These are phyloP conservation scores for Drosophila parvula DNA, from an alignment of 1,140 invertebrate genomes.

Conservation along the genomic window DNA sequence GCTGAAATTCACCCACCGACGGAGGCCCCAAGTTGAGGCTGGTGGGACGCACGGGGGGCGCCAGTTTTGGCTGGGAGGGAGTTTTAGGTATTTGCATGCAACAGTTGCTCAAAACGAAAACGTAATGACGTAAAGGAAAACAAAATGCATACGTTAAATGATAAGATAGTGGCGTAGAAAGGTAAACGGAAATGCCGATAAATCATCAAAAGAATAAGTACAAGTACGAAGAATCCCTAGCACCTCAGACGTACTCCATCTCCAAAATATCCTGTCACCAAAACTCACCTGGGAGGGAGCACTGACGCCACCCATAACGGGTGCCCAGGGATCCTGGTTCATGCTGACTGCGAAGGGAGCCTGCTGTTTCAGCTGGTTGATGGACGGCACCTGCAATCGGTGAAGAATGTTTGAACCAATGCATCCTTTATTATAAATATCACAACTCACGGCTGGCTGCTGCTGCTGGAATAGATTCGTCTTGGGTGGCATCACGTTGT, in stretches of 20 bases:
- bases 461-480: constrained; percentile 84
- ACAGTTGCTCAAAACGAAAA: constrained; percentile 51
- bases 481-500: constrained; percentile 81
- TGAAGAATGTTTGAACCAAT: background rate
- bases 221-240: constrained; percentile 40
- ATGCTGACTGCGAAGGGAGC: constrained; percentile 83
- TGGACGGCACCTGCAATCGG: constrained; percentile 83
- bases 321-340: constrained; percentile 84
- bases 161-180: constrained; percentile 44
- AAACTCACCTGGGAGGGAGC: constrained; percentile 74
- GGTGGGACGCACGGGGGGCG: constrained; percentile 61
- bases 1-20: constrained; percentile 56
- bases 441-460: constrained; percentile 78
- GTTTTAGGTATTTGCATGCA: constrained; percentile 56
- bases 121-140: constrained; percentile 40
- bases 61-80: constrained; percentile 42
- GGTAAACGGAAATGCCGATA: constrained; percentile 54
- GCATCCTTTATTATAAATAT: background rate
- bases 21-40: constrained; percentile 50
- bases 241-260: constrained; percentile 23
- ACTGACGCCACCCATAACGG: constrained; percentile 70
- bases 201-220: constrained; percentile 55
- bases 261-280: background rate
- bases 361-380: constrained; percentile 86
- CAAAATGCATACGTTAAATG: constrained; percentile 66